Conservation (phyloP, 2,113 vertebrate genomes). For the Pollachius pollachius region DNA sequence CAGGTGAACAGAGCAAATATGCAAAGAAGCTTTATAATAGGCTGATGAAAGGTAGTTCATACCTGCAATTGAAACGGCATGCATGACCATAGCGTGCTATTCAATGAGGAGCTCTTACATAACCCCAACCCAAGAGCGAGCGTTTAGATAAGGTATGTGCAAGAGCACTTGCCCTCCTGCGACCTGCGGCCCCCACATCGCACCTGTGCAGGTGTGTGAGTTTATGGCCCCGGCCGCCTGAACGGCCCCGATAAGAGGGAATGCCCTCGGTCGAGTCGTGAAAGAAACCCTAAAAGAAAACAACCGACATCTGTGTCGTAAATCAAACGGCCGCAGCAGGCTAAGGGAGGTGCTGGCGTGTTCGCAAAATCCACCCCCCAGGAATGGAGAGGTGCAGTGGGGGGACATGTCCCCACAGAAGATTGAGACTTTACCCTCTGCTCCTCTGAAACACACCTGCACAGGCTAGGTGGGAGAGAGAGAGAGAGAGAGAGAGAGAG, state of each 20-base stretch:
- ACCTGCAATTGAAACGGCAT: too few species aligned
- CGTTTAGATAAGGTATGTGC: conserved; percentile 16
- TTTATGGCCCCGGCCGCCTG: conserved; percentile 41
- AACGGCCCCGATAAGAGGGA: conserved; percentile 48
- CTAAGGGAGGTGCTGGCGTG: conserved; percentile 40
- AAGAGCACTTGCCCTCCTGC: conserved; percentile 52
- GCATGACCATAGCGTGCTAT: too few species aligned
- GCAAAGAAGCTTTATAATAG: too few species aligned
- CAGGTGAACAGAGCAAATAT: too few species aligned
- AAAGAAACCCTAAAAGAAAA: conserved; percentile 32
- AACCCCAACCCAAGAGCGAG: too few species aligned
- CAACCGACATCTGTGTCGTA: conserved; percentile 63
- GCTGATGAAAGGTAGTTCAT: too few species aligned
- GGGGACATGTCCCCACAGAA: not conserved
- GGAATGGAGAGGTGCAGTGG: not conserved
- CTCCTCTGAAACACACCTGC: too few species aligned
- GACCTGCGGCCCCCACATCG: conserved; percentile 30
- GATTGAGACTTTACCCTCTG: not conserved
- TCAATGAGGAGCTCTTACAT: too few species aligned
- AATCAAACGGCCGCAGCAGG: conserved; percentile 61
- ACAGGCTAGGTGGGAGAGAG: not conserved
- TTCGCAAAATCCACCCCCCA: conserved; percentile 14
- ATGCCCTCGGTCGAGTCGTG: conserved; percentile 76
- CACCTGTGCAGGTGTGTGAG: conserved; percentile 64
- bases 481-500: conserved; percentile 23